phyloP scores from a whole-genome alignment of 2,797 vertebrate species.

The Danio jaintianensis region DNA sequence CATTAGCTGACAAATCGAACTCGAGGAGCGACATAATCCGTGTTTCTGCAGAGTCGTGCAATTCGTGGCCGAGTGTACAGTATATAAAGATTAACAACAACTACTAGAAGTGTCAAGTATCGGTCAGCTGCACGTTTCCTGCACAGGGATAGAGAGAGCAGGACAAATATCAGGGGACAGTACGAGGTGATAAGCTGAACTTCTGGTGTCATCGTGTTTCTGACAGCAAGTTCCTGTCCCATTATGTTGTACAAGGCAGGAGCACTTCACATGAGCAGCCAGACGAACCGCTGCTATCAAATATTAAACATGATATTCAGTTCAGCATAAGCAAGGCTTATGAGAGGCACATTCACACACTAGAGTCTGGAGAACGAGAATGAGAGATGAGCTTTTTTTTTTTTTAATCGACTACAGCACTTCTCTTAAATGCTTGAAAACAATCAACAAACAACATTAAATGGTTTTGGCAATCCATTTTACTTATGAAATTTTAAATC shows the following conservation, averaged over 20 bases:
- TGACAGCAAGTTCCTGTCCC: slow-evolving; percentile 10
- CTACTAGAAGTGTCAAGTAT: not conserved
- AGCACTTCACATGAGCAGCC: slow-evolving; percentile 19
- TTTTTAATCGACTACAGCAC: not conserved
- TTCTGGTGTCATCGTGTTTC: slow-evolving; percentile 6
- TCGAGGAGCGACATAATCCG: not conserved
- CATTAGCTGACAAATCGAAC: not conserved
- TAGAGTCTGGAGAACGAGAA: not conserved
- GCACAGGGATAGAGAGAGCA: not conserved
- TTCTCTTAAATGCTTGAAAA: not conserved
- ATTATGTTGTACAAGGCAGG: slow-evolving; percentile 15
- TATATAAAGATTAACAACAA: not conserved
- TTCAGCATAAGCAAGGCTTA: slow-evolving; percentile 7
- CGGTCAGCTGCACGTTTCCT: not conserved
- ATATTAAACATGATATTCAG: slow-evolving; percentile 41
- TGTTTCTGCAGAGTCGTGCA: not conserved
- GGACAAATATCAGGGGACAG: not conserved
- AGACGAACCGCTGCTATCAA: slow-evolving; percentile 20
- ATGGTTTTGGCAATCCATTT: not conserved
- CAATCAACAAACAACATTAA: no score
- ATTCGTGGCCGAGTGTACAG: not conserved
- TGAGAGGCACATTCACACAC: not conserved
- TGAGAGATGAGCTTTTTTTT: not conserved
- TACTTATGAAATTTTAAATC: not conserved
- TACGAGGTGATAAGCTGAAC: not conserved